Evolutionary conservation across 2,797 vertebrate genomes (phyloP), one percentile per base, ranked within the genome.

Genomic region (Acipenser transmontanus): DNA sequence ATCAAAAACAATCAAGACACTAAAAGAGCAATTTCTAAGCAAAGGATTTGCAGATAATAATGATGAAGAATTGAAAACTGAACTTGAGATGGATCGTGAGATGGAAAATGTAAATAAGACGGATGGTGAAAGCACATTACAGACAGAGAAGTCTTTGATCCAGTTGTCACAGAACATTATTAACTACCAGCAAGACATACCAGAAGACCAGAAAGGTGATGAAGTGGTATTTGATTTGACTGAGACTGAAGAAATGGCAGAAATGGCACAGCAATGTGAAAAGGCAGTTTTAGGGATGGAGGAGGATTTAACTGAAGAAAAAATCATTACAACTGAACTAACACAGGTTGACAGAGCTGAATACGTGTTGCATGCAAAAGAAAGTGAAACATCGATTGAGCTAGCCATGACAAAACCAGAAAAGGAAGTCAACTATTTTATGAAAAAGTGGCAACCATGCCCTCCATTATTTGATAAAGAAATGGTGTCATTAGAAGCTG

Each of bases 391-490:
- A 57, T 8, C 47, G 68, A 73, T 62, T 69, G 64, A 64, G 9
- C 64, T 20, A 2, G 66, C 71, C 48, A 65, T 71, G 6, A 60
- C 1, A 71, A 4, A 6, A 54, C 6, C 61, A 70, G 20, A 62
- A 34, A 73, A 63, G 63, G 65, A 64, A 61, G 51, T 6, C 6
- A 63, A 50, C 47, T 7, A 49, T 50, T 54, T 8, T 62, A 13
- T 47, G 4, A 13, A 68, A 68, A 66, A 78, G 14, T 57, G 9
- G 54, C 75, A 83, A 49, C 77, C 71, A 49, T 88, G 85, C 8
- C 73, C 78, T 49, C 95, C 96, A 63, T 80, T 80, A 20, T 94
- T 98, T 83, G 70, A 91, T 20, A 88, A 85, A 74, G 81, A 91
- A 63, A 75, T 95, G 49, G 84, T 80, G 70, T 79, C 92, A 67